A percentile compares a stretch with the other conserved stretches of the same genome.
These are phyloP conservation scores for Larimichthys crocea DNA, from an alignment of 2,113 vertebrate species.

Conservation along the genomic window DNA sequence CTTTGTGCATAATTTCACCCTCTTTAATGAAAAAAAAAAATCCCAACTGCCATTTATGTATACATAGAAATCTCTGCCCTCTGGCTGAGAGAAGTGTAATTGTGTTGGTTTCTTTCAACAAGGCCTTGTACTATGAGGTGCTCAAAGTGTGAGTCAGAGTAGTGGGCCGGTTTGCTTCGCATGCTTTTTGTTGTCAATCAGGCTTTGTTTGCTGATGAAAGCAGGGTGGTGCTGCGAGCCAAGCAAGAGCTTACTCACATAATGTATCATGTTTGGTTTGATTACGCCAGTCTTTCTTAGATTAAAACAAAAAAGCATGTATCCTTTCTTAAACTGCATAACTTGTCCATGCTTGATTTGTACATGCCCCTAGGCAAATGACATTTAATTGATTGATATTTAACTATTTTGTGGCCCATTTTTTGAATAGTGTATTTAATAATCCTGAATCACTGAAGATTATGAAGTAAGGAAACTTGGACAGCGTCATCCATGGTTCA, in stretches of 20 bases:
- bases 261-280: constrained; percentile 68
- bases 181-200: constrained; percentile 75
- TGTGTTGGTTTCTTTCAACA: constrained; percentile 61
- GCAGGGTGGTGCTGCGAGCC: constrained; percentile 72
- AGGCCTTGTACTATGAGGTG: constrained; percentile 40
- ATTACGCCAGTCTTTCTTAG: constrained; percentile 52
- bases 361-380: constrained; percentile 25
- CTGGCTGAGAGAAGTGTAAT: constrained; percentile 74
- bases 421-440: constrained; percentile 16
- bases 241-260: constrained; percentile 59
- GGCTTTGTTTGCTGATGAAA: constrained; percentile 76
- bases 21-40: constrained; percentile 81
- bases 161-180: constrained; percentile 55
- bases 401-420: background rate
- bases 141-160: constrained; percentile 62
- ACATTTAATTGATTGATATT: constrained; percentile 45
- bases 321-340: constrained; percentile 36
- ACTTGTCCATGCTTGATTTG: constrained; percentile 55
- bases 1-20: constrained; percentile 84
- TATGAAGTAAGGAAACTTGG: constrained; percentile 40
- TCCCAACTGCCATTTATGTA: constrained; percentile 77
- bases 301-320: constrained; percentile 45
- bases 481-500: constrained; percentile 31
- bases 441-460: constrained; percentile 36
- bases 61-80: constrained; percentile 75